phyloP scores from a whole-genome alignment of 2,113 vertebrate genomes.

The Vombatus ursinus region DNA sequence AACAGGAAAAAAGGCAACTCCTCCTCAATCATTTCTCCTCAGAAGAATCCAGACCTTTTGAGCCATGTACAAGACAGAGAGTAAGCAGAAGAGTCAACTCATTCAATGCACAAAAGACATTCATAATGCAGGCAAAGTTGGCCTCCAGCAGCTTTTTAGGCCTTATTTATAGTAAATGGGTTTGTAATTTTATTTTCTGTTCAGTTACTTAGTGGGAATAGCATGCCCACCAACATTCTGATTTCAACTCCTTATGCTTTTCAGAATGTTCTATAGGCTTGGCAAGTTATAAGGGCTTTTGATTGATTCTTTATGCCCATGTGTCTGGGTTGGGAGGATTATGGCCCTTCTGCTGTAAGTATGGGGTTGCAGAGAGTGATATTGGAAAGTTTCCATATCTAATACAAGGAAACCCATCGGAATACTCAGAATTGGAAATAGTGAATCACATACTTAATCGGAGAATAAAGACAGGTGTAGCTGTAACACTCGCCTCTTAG shows the following conservation, averaged over 20 bases:
- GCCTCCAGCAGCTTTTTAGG: background rate
- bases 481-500: background rate
- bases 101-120: background rate
- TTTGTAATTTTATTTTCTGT: background rate
- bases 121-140: background rate
- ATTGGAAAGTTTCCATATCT: background rate
- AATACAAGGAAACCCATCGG: conserved; percentile 14
- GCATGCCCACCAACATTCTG: background rate
- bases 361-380: conserved; percentile 21
- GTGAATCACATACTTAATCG: conserved; percentile 18
- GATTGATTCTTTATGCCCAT: background rate
- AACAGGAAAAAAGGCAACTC: conserved; percentile 73
- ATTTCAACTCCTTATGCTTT: background rate
- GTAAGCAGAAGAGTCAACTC: conserved; percentile 60
- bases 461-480: background rate
- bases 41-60: conserved; percentile 78
- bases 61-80: conserved; percentile 60
- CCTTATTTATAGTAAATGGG: background rate
- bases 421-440: conserved; percentile 21
- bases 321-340: background rate
- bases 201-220: background rate
- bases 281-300: background rate
- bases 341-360: background rate
- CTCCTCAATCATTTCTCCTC: conserved; percentile 70
- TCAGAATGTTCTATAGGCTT: background rate